Percentiles rank a stretch among this genome's conserved stretches.
These are phyloP conservation scores for Scyliorhinus canicula DNA, from an alignment of 2,797 vertebrate species.

Conservation along the genomic window DNA sequence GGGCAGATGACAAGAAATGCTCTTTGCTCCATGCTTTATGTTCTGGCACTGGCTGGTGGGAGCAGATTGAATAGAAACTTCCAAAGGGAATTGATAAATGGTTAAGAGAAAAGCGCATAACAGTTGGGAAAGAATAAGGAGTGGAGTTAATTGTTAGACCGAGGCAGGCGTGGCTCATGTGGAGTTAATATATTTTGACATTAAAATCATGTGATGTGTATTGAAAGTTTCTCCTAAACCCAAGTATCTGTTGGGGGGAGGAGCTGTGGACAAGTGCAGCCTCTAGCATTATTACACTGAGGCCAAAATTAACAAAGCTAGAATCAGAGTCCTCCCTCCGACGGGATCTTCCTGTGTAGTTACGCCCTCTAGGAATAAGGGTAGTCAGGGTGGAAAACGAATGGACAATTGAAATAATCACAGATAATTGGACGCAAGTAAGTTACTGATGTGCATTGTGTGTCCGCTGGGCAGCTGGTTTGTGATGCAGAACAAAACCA, in stretches of 20 bases:
- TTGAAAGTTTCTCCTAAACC: neutral
- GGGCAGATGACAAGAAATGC: neutral
- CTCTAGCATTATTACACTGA: neutral
- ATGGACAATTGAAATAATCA: neutral
- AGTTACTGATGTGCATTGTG: neutral
- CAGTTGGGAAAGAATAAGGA: no score
- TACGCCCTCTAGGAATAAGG: neutral
- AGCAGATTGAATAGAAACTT: neutral
- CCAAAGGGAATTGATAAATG: neutral
- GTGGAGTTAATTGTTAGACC: neutral
- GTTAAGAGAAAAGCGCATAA: neutral
- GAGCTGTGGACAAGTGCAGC: neutral
- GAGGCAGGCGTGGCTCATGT: neutral
- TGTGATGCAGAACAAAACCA: no score
- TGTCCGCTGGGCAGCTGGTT: no score
- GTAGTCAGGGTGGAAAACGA: neutral
- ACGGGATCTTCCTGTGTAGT: neutral
- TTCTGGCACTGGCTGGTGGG: neutral
- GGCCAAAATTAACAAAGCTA: neutral
- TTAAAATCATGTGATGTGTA: neutral
- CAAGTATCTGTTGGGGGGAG: neutral
- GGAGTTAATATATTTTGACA: neutral
- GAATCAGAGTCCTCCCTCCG: neutral
- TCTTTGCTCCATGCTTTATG: neutral
- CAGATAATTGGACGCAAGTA: neutral